Percentiles rank a stretch among this genome's conserved stretches.
Conservation (phyloP, 2,888 invertebrate genomes). For the Parasteatoda lunata region DNA sequence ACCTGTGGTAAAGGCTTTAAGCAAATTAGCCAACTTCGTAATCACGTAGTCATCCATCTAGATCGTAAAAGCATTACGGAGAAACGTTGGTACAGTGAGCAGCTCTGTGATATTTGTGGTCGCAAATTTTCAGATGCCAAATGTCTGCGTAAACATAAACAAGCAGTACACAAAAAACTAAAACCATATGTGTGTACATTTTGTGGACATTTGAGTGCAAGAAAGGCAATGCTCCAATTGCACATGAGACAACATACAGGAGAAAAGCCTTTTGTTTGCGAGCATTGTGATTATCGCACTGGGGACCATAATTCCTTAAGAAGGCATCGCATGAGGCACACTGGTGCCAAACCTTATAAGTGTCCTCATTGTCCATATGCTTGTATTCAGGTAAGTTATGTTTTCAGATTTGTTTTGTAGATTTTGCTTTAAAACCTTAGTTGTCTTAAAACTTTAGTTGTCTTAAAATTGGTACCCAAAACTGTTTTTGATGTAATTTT, state of each 20-base stretch:
- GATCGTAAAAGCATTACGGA: constrained; percentile 69
- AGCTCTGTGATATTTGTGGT: constrained; percentile 73
- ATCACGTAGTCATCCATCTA: constrained; percentile 73
- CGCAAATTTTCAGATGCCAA: constrained; percentile 74
- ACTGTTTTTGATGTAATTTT: too few species aligned
- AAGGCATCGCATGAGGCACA: constrained; percentile 74
- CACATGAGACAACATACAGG: constrained; percentile 75
- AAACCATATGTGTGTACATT: constrained; percentile 73
- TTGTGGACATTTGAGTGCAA: constrained; percentile 73
- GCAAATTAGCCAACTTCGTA: constrained; percentile 74
- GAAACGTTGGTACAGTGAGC: constrained; percentile 72
- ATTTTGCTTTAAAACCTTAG: too few species aligned
- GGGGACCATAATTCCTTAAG: constrained; percentile 75
- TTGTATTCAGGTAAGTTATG: constrained; percentile 71
- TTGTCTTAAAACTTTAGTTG: too few species aligned
- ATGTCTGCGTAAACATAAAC: constrained; percentile 73
- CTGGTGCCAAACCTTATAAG: constrained; percentile 74
- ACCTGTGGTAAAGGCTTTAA: constrained; percentile 74
- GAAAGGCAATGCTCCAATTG: constrained; percentile 74
- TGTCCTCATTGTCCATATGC: constrained; percentile 74
- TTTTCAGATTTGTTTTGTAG: too few species aligned
- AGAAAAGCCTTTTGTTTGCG: constrained; percentile 75
- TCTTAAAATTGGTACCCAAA: too few species aligned
- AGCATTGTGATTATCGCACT: constrained; percentile 75
- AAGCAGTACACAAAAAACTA: constrained; percentile 73